Evolutionary conservation across 2,888 invertebrate genomes (phyloP).

Genomic region (Dolichopus griseipennis): DNA sequence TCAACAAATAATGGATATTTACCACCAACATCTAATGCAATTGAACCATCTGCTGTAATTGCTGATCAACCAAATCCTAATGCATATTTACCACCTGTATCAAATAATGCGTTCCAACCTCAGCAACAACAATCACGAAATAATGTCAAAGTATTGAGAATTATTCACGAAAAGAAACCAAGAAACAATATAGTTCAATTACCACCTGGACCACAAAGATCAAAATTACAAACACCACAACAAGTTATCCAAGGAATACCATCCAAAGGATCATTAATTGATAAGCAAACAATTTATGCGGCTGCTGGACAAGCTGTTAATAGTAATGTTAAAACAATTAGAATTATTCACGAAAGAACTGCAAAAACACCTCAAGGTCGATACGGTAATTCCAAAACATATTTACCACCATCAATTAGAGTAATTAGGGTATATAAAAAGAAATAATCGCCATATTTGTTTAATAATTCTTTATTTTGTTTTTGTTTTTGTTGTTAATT

Average conservation of each 20-base stretch:
- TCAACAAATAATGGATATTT: background rate
- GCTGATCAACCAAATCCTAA: background rate
- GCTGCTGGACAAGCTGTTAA: background rate
- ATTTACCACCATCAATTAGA: conserved; percentile 4
- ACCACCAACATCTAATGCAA: background rate
- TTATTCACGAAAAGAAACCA: background rate
- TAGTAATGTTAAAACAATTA: background rate
- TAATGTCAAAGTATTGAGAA: conserved; percentile 4
- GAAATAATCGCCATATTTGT: conserved; percentile 6
- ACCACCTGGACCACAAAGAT: background rate
- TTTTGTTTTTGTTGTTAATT: background rate
- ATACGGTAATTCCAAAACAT: background rate
- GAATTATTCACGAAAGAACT: background rate
- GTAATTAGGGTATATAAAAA: background rate
- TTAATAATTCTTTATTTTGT: background rate
- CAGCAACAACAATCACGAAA: background rate
- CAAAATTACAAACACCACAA: background rate
- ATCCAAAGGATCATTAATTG: background rate
- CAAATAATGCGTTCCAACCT: background rate
- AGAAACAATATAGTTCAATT: background rate
- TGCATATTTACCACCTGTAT: too few species aligned
- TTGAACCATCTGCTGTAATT: background rate
- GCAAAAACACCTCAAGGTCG: background rate
- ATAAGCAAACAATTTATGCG: background rate
- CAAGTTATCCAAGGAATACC: background rate